Evolutionary conservation across 2,797 vertebrate species (phyloP), one percentile per base, ranked within the genome.

Genomic region (Echeneis naucrates): DNA sequence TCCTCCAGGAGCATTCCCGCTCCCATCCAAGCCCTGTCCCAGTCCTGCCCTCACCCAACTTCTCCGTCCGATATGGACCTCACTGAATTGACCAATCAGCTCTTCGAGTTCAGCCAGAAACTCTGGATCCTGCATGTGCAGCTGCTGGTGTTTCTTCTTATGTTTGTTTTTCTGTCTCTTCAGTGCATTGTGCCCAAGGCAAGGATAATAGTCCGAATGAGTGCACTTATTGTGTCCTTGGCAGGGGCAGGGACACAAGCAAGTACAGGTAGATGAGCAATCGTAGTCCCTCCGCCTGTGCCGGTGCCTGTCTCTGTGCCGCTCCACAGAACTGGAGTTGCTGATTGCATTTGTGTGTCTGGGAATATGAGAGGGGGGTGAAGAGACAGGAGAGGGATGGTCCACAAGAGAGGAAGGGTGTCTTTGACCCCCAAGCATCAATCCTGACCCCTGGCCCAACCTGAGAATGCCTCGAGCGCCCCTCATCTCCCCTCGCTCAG

Each of bases 61-160:
- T 6, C 96, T 92, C 62, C 97, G 95, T 0, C 96, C 97, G 13
- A 99, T 98, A 13, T 96, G 95, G 38, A 99, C 93, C 58, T 98
- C 96, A 2, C 95, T 95, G 59, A 99, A 91, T 1, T 96, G 96
- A 40, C 92, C 92, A 6, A 98, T 95, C 14, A 99, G 77, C 38
- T 99, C 96, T 57, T 99, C 98, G 8, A 99, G 72, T 24, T 99
- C 97, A 0, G 97, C 95, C 2, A 98, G 90, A 75, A 99, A 98
- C 59, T 96, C 96, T 0, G 97, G 97, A 87, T 99, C 97, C 82
- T 98, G 96, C 71, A 94, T 92, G 26, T 94, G 95, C 21, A 98
- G 94, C 81, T 97, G 97, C 58, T 98, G 95, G 80, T 97, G 96
- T 86, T 99, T 99, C 95, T 97, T 99, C 91, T 97, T 98, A 54